A percentile compares a stretch with the other conserved stretches of the same genome.
Evolutionary conservation across 2,888 invertebrate genomes (phyloP).

Genomic region (Plusia festucae): DNA sequence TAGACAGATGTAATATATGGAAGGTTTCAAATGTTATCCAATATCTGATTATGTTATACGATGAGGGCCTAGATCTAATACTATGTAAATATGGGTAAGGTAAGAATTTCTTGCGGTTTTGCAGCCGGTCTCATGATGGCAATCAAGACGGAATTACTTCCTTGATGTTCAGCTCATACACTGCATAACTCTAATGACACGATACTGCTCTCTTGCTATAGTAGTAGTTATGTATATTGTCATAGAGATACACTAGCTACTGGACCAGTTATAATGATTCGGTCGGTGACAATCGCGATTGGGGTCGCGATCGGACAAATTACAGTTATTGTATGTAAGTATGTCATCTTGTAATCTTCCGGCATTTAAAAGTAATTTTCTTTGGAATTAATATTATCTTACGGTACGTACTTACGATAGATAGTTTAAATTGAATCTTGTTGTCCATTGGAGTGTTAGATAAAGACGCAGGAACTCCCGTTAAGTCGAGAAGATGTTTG

Average conservation of each 20-base stretch:
- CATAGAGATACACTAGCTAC: conserved; percentile 12
- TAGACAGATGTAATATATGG: conserved; percentile 24
- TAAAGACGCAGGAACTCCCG: no score
- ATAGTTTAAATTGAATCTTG: no score
- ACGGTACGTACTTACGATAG: background rate
- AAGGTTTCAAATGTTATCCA: conserved; percentile 6
- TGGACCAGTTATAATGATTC: conserved; percentile 41
- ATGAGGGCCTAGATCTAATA: conserved; percentile 32
- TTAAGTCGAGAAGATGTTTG: no score
- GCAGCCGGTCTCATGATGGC: conserved; percentile 33
- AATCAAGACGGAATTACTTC: conserved; percentile 49
- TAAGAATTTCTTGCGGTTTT: conserved; percentile 37
- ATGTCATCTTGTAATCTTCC: conserved; percentile 1
- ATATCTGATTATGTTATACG: conserved; percentile 25
- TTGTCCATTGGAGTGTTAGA: background rate
- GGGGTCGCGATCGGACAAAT: conserved; percentile 32
- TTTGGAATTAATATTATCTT: background rate
- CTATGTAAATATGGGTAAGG: conserved; percentile 50
- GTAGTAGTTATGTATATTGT: conserved; percentile 24
- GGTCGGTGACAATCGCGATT: conserved; percentile 12
- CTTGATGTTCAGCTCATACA: conserved; percentile 36
- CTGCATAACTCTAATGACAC: conserved; percentile 34
- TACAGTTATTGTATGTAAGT: conserved; percentile 11
- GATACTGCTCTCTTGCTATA: conserved; percentile 40
- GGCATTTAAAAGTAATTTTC: background rate